phyloP scores from a whole-genome alignment of 2,113 vertebrate species.

The Connochaetes taurinus region DNA sequence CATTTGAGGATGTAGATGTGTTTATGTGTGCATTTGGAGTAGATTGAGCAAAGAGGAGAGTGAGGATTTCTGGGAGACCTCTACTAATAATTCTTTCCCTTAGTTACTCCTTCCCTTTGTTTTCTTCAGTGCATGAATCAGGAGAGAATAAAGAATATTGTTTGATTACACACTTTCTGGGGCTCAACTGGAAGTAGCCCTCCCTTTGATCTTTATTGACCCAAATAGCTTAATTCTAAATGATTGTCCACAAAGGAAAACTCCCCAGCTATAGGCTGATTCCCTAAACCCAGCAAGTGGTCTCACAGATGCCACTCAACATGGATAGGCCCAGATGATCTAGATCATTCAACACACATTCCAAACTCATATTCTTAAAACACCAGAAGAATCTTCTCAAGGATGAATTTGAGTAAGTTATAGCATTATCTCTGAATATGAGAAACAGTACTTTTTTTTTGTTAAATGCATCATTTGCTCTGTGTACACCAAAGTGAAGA shows the following conservation, averaged over 20 bases:
- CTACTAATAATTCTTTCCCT: not conserved
- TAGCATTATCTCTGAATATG: not conserved
- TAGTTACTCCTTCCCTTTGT: not conserved
- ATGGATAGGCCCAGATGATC: not conserved
- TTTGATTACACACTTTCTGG: not conserved
- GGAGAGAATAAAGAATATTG: not conserved
- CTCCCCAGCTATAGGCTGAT: not conserved
- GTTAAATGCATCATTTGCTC: not conserved
- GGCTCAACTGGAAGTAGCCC: not conserved
- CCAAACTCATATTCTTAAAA: not conserved
- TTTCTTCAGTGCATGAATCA: not conserved
- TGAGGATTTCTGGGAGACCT: not conserved
- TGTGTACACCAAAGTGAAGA: not conserved
- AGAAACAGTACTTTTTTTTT: not conserved
- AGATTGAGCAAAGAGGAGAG: not conserved
- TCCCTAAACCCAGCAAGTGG: not conserved
- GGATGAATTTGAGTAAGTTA: not conserved
- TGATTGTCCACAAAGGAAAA: not conserved
- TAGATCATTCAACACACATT: not conserved
- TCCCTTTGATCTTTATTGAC: not conserved
- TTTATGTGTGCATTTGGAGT: not conserved
- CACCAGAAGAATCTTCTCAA: not conserved
- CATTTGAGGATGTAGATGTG: not conserved
- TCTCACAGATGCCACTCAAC: not conserved
- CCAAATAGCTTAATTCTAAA: slow-evolving; percentile 10